Percentiles rank a stretch among this genome's conserved stretches.
These are phyloP conservation scores for Albula goreensis DNA, from an alignment of 2,113 vertebrate genomes.

Conservation along the genomic window DNA sequence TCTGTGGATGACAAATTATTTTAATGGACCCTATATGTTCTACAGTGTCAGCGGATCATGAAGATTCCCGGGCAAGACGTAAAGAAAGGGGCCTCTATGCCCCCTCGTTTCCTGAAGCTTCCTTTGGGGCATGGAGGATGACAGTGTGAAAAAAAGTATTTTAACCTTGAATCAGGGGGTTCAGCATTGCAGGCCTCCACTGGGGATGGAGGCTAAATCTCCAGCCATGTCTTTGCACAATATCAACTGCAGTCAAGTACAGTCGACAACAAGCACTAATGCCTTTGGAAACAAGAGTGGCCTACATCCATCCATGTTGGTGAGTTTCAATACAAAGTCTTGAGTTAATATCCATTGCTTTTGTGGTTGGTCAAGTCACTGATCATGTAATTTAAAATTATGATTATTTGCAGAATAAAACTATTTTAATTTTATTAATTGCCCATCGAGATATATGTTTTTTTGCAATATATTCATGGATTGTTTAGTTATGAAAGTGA, in stretches of 20 bases:
- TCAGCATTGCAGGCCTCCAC: not conserved
- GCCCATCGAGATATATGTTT: too few relatives aligned
- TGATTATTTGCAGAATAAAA: too few relatives aligned
- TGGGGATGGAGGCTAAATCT: slow-evolving; percentile 1
- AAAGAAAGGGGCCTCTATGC: slow-evolving; percentile 9
- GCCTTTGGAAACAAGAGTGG: not conserved
- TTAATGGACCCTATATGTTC: slow-evolving; percentile 24
- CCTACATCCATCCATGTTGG: not conserved
- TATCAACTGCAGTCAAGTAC: not conserved
- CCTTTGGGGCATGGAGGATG: not conserved
- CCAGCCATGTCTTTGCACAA: not conserved
- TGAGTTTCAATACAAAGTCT: not conserved
- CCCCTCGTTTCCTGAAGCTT: slow-evolving; percentile 19
- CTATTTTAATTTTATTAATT: too few relatives aligned
- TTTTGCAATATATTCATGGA: too few relatives aligned
- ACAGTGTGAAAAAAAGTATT: not conserved
- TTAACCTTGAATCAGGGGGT: slow-evolving; percentile 13
- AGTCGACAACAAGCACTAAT: not conserved
- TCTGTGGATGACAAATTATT: slow-evolving; percentile 39
- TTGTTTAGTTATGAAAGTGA: too few relatives aligned
- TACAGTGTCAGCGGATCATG: slow-evolving; percentile 15
- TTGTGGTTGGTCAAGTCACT: too few relatives aligned
- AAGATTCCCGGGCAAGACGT: slow-evolving; percentile 4
- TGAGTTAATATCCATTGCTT: not conserved
- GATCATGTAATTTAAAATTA: too few relatives aligned